Evolutionary conservation across 2,113 vertebrate species (phyloP).

Genomic region (Albula goreensis): DNA sequence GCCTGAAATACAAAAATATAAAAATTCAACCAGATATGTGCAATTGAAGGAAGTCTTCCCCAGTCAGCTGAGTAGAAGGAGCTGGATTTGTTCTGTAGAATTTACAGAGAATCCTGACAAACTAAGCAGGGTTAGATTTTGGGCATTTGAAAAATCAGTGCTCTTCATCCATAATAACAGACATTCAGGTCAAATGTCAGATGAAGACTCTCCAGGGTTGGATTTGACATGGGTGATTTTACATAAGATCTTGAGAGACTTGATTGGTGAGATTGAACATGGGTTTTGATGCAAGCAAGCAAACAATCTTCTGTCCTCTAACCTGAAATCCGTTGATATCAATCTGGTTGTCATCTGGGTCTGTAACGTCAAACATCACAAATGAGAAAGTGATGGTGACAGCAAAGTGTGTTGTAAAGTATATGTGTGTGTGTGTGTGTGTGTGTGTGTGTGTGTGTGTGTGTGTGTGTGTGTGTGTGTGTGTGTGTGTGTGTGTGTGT

Average conservation of each 20-base stretch:
- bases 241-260: background rate
- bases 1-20: slow-evolving; percentile 20
- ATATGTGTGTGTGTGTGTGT: background rate
- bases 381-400: slow-evolving; percentile 19
- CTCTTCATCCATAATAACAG: slow-evolving; percentile 5
- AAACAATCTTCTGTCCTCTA: slow-evolving; percentile 21
- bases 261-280: background rate
- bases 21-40: background rate
- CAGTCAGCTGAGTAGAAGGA: background rate
- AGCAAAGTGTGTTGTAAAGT: background rate
- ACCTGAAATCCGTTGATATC: slow-evolving; percentile 41
- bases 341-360: background rate
- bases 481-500: background rate
- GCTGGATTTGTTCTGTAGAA: background rate
- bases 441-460: background rate
- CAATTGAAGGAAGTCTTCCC: background rate
- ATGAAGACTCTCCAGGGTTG: background rate
- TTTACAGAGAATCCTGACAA: background rate
- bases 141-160: background rate
- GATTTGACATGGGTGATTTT: background rate
- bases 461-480: slow-evolving; percentile 29
- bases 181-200: background rate
- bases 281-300: background rate
- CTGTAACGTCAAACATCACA: slow-evolving; percentile 56
- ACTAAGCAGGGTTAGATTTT: background rate